These are phyloP conservation scores for Catocala fraxini DNA, from an alignment of 2,888 invertebrate genomes.

Conservation along the genomic window DNA sequence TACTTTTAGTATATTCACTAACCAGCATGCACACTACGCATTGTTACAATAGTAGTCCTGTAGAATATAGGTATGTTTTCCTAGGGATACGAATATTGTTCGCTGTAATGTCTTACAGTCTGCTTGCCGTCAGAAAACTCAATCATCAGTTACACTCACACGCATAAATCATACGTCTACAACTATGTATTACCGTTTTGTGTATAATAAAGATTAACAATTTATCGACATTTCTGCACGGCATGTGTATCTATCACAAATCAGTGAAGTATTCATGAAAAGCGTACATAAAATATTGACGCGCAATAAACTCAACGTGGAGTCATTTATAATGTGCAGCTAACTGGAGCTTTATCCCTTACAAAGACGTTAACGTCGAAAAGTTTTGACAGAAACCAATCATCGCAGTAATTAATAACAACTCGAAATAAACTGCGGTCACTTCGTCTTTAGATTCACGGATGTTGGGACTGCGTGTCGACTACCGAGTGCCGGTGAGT, in stretches of 20 bases:
- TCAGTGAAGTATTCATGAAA: neutral
- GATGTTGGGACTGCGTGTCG: conserved; percentile 20
- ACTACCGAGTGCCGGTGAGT: neutral
- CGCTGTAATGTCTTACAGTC: no score
- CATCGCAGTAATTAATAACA: conserved; percentile 50
- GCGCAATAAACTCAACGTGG: conserved; percentile 17
- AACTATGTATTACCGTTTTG: no score
- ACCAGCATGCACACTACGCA: no score
- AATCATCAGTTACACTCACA: no score
- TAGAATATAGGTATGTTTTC: no score
- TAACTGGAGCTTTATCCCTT: conserved; percentile 22
- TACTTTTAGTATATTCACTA: no score
- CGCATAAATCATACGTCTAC: no score
- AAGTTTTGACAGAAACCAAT: conserved; percentile 55
- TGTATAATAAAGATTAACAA: no score
- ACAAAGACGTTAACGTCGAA: conserved; percentile 39
- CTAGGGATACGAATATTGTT: no score
- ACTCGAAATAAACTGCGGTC: conserved; percentile 38
- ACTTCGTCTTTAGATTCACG: conserved; percentile 38
- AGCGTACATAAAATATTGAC: conserved; percentile 11
- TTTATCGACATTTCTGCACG: neutral
- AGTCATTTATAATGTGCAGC: conserved; percentile 31
- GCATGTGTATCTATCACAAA: neutral
- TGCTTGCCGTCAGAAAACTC: no score
- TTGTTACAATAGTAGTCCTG: no score